These are phyloP conservation scores for Nemotelus nigrinus DNA, from an alignment of 2,888 invertebrate genomes.

Conservation along the genomic window DNA sequence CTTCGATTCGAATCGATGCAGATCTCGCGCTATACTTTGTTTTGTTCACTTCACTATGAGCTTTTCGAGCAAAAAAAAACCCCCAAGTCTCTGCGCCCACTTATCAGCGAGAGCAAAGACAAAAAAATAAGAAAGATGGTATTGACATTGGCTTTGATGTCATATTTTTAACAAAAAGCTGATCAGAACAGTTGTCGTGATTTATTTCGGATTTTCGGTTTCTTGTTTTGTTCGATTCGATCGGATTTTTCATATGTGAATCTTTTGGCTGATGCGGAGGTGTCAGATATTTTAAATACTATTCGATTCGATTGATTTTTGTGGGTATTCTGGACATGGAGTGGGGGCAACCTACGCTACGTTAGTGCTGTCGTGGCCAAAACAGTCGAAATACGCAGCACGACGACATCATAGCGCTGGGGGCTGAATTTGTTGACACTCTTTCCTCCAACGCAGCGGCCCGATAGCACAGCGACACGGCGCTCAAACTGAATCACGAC, in stretches of 20 bases:
- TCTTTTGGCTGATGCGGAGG: no score
- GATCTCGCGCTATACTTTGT: not conserved
- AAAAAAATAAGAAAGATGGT: slow-evolving; percentile 31
- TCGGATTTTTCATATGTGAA: no score
- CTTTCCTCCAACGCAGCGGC: not conserved
- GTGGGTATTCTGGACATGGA: not conserved
- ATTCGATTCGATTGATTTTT: not conserved
- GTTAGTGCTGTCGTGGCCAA: no score
- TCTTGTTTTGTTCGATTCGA: no score
- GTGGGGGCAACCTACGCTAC: slow-evolving; percentile 4
- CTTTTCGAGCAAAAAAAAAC: no score
- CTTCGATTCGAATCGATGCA: slow-evolving; percentile 23
- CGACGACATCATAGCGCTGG: not conserved
- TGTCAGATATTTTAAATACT: no score
- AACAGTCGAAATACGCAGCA: not conserved
- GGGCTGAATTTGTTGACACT: slow-evolving; percentile 24
- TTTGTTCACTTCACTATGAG: no score
- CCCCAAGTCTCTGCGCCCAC: slow-evolving; percentile 13
- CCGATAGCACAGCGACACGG: not conserved
- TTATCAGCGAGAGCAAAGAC: not conserved
- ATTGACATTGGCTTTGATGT: slow-evolving; percentile 48
- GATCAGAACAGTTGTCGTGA: not conserved
- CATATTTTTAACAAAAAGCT: not conserved
- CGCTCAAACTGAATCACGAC: slow-evolving; percentile 24
- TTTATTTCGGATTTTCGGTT: no score